Conservation (phyloP, 2,888 invertebrate genomes). For the Aporophyla lueneburgensis region DNA sequence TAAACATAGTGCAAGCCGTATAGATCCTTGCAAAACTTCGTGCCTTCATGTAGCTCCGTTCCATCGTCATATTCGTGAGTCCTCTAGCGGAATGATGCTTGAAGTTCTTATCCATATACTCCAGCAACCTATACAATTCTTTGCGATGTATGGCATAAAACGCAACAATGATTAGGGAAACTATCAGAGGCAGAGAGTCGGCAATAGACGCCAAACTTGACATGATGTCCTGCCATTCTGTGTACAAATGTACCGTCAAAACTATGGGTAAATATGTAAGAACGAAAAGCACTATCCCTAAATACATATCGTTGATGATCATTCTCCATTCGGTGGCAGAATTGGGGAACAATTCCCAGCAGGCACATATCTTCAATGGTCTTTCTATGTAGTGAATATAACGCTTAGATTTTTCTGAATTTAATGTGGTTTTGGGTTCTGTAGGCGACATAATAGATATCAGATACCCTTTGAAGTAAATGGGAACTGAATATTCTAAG, state of each 20-base stretch:
- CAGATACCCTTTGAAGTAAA: not conserved
- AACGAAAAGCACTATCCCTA: slow-evolving; percentile 78
- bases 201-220: slow-evolving; percentile 80
- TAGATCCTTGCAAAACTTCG: slow-evolving; percentile 82
- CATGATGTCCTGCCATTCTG: slow-evolving; percentile 83
- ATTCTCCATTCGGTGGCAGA: slow-evolving; percentile 68
- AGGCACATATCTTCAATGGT: slow-evolving; percentile 81
- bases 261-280: slow-evolving; percentile 71
- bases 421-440: slow-evolving; percentile 26
- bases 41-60: slow-evolving; percentile 76
- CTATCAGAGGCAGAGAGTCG: slow-evolving; percentile 80
- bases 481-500: slow-evolving; percentile 1
- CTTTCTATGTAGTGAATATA: slow-evolving; percentile 78
- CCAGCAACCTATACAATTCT: slow-evolving; percentile 77
- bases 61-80: slow-evolving; percentile 86
- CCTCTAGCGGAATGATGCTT: slow-evolving; percentile 83
- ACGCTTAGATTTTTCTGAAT: slow-evolving; percentile 25
- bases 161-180: slow-evolving; percentile 77
- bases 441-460: slow-evolving; percentile 39
- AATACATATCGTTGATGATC: slow-evolving; percentile 78
- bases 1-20: slow-evolving; percentile 83
- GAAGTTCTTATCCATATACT: slow-evolving; percentile 81
- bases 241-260: slow-evolving; percentile 77
- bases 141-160: slow-evolving; percentile 79
- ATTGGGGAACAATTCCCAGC: slow-evolving; percentile 83